Evolutionary conservation across 2,888 invertebrate species (phyloP).

Genomic region (Caenorhabditis wallacei): DNA sequence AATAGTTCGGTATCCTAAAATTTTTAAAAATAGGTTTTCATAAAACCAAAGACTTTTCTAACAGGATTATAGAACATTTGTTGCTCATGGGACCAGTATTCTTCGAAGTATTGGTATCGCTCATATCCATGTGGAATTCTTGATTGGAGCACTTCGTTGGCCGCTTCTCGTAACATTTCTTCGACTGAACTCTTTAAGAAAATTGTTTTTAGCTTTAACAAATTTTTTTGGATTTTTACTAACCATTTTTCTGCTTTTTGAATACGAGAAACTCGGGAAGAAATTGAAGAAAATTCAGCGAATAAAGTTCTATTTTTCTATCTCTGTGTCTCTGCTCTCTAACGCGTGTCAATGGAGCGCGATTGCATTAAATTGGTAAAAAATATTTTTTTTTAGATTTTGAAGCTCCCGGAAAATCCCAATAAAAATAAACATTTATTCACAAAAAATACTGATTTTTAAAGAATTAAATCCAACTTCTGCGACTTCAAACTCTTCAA

Average conservation of each 20-base stretch:
- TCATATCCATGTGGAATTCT: slow-evolving; percentile 74
- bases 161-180: slow-evolving; percentile 78
- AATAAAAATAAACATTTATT: neutral
- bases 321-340: neutral
- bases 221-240: neutral
- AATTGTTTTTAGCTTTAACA: neutral
- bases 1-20: slow-evolving; percentile 74
- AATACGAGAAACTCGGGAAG: neutral
- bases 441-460: slow-evolving; percentile 4
- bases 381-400: neutral
- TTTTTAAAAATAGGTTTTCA: neutral
- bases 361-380: neutral
- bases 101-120: slow-evolving; percentile 73
- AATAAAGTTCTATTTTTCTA: neutral
- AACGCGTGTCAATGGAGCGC: neutral
- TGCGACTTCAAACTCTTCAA: slow-evolving; percentile 52
- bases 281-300: neutral
- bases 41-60: too few species aligned
- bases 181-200: slow-evolving; percentile 69
- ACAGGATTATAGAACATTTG: slow-evolving; percentile 79
- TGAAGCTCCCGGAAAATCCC: neutral
- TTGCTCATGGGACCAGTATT: slow-evolving; percentile 78
- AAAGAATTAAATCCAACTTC: slow-evolving; percentile 50
- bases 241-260: slow-evolving; percentile 11
- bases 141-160: slow-evolving; percentile 72